phyloP scores from a whole-genome alignment of 2,888 invertebrate species.

The Salpingus planirostris region DNA sequence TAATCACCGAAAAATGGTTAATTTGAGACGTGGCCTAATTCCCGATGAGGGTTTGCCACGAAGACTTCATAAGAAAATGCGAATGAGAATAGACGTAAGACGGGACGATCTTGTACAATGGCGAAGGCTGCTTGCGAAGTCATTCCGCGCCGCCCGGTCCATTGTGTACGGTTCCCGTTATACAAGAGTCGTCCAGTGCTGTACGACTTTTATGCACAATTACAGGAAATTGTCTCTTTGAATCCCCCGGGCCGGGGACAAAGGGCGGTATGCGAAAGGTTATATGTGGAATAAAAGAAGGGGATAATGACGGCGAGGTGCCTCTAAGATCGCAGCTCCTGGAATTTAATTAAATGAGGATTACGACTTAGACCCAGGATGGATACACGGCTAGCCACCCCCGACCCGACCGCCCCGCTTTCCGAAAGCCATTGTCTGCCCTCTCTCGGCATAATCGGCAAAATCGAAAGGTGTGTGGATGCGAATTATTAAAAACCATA shows the following conservation, averaged over 20 bases:
- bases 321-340: constrained; percentile 31
- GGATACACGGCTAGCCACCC: constrained; percentile 2
- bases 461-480: too few species aligned
- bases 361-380: constrained; percentile 27
- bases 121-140: constrained; percentile 34
- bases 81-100: too few species aligned
- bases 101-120: constrained; percentile 29
- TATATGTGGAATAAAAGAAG: constrained; percentile 43
- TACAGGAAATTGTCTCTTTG: constrained; percentile 38
- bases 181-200: too few species aligned
- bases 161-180: constrained; percentile 32
- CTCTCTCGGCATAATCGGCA: too few species aligned
- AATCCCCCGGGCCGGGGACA: constrained; percentile 34
- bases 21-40: too few species aligned
- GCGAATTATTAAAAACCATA: too few species aligned
- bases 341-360: constrained; percentile 43
- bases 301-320: constrained; percentile 39
- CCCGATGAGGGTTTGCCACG: too few species aligned
- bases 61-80: too few species aligned
- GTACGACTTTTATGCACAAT: constrained; percentile 39
- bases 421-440: too few species aligned
- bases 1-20: too few species aligned
- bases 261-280: constrained; percentile 41
- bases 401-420: neutral
- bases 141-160: constrained; percentile 32